Conservation (phyloP, 2,888 invertebrate genomes). For the Netelia virgata region DNA sequence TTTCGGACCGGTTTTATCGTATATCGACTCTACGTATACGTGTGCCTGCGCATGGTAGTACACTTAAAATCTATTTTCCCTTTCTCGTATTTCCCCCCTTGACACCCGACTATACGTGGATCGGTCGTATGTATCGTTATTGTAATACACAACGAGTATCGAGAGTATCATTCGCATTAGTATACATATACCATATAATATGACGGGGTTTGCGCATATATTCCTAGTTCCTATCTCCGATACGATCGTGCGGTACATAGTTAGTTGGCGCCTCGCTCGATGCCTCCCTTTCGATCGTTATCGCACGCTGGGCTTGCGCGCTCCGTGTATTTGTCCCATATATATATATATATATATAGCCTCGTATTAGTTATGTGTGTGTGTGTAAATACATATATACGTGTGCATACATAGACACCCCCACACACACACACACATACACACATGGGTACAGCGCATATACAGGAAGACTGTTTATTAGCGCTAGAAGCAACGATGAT, state of each 20-base stretch:
- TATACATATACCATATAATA: slow-evolving; percentile 7
- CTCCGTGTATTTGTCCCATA: slow-evolving; percentile 21
- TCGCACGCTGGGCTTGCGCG: slow-evolving; percentile 69
- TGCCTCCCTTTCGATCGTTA: slow-evolving; percentile 80
- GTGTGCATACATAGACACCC: no score
- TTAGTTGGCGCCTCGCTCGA: slow-evolving; percentile 83
- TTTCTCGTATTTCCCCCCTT: neutral
- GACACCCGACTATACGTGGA: neutral
- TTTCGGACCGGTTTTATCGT: neutral
- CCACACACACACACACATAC: neutral
- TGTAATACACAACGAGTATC: neutral
- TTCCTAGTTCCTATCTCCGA: slow-evolving; percentile 75
- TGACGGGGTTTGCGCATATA: slow-evolving; percentile 56
- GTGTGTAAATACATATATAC: neutral
- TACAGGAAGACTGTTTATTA: neutral
- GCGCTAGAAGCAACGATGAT: neutral
- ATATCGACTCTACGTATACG: neutral
- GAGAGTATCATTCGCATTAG: slow-evolving; percentile 14
- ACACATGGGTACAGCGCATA: neutral
- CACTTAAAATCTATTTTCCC: neutral
- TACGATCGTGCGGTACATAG: slow-evolving; percentile 79
- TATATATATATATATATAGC: neutral
- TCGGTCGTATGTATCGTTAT: neutral
- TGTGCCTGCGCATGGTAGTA: neutral
- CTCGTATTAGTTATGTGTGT: neutral